These are phyloP conservation scores for Cantharis flavilabris DNA, from an alignment of 2,888 invertebrate genomes.

Conservation along the genomic window DNA sequence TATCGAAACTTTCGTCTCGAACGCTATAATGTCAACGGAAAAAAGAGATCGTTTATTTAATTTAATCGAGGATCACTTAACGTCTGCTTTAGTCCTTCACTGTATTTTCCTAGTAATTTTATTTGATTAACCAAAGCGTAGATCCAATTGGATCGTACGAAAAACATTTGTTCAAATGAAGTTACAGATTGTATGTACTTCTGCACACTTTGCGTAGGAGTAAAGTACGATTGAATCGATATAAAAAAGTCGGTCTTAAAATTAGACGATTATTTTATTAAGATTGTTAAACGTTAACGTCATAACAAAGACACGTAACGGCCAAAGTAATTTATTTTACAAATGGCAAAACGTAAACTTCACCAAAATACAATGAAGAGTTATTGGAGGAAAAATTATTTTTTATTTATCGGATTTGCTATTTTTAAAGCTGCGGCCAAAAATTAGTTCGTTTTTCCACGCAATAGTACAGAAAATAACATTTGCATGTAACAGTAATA, in stretches of 20 bases:
- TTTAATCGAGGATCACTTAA: background rate
- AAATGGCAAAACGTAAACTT: background rate
- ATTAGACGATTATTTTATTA: background rate
- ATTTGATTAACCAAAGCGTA: background rate
- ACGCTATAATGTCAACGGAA: background rate
- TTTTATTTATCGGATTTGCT: background rate
- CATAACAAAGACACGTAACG: background rate
- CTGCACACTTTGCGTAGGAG: constrained; percentile 1
- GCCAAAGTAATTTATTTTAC: background rate
- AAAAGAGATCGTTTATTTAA: background rate
- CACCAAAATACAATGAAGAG: background rate
- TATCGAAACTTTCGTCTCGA: background rate
- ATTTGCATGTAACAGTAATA: background rate
- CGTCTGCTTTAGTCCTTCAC: background rate
- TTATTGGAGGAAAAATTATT: background rate
- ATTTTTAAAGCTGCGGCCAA: background rate
- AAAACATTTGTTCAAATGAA: background rate
- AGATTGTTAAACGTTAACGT: background rate
- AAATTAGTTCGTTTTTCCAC: background rate
- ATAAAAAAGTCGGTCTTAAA: background rate
- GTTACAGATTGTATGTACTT: background rate
- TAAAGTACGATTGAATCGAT: background rate
- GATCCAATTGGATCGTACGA: background rate
- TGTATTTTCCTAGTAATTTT: background rate
- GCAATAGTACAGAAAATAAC: background rate